phyloP scores from a whole-genome alignment of 2,797 vertebrate genomes.

The Telmatherina bonti region DNA sequence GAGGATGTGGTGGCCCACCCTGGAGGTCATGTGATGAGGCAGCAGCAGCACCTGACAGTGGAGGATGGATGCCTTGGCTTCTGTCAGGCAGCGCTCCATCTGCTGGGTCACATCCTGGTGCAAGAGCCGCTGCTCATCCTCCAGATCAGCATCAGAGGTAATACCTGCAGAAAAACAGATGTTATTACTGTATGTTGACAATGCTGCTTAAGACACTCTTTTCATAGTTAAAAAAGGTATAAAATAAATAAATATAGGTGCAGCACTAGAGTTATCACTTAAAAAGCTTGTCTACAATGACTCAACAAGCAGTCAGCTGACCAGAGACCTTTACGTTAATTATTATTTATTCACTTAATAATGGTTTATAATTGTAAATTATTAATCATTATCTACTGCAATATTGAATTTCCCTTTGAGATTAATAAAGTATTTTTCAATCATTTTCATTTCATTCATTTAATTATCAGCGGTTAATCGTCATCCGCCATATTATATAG shows the following conservation, averaged over 20 bases:
- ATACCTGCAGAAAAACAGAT: constrained; percentile 43
- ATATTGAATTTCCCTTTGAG: too few relatives aligned
- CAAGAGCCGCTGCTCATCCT: constrained; percentile 63
- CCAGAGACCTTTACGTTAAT: constrained; percentile 4
- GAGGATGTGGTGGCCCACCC: constrained; percentile 75
- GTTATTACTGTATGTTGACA: not conserved
- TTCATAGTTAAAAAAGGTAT: not conserved
- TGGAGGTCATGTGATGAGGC: constrained; percentile 73
- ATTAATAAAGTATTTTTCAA: too few relatives aligned
- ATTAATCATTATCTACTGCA: too few relatives aligned
- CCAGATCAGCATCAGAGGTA: constrained; percentile 47
- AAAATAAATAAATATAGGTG: not conserved
- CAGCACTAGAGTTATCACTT: constrained; percentile 7
- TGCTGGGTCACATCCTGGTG: constrained; percentile 70
- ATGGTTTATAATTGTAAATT: too few relatives aligned
- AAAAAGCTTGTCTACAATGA: not conserved
- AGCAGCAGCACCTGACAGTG: constrained; percentile 80
- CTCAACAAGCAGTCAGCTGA: constrained; percentile 58
- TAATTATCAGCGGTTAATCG: too few relatives aligned
- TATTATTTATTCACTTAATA: too few relatives aligned
- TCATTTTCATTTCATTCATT: too few relatives aligned
- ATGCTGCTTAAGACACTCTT: not conserved
- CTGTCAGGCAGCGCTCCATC: constrained; percentile 77
- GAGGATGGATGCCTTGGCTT: constrained; percentile 78
- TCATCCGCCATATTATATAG: constrained; percentile 4